Percentiles rank a stretch among this genome's conserved stretches.
Evolutionary conservation across 2,113 vertebrate genomes (phyloP).

Genomic region (Osmerus eperlanus): DNA sequence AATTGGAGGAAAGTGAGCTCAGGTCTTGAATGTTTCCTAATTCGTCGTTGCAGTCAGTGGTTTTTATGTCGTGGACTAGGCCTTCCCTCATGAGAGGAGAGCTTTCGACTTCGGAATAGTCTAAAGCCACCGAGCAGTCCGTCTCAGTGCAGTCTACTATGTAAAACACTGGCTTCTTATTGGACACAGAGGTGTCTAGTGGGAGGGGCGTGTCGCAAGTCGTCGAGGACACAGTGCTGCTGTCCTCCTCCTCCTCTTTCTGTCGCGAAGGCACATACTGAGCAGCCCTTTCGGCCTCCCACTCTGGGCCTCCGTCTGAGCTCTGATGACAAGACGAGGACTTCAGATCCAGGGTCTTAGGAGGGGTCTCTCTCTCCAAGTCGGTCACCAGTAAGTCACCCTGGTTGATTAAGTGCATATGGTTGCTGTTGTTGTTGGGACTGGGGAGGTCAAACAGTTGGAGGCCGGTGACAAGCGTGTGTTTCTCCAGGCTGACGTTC

Average conservation of each 20-base stretch:
- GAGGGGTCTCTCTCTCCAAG: slow-evolving; percentile 56
- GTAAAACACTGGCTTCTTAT: slow-evolving; percentile 68
- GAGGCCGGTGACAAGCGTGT: slow-evolving; percentile 77
- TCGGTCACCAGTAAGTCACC: slow-evolving; percentile 63
- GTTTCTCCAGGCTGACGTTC: slow-evolving; percentile 77
- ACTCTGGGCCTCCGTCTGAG: slow-evolving; percentile 44
- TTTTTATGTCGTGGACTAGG: slow-evolving; percentile 35
- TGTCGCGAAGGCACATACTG: slow-evolving; percentile 39
- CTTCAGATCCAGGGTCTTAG: slow-evolving; percentile 48
- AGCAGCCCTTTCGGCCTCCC: slow-evolving; percentile 32
- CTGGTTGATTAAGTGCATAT: slow-evolving; percentile 54
- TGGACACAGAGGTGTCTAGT: slow-evolving; percentile 70
- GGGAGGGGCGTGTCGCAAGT: slow-evolving; percentile 71
- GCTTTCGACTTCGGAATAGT: slow-evolving; percentile 81
- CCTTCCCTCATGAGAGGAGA: slow-evolving; percentile 52
- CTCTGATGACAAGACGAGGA: slow-evolving; percentile 27
- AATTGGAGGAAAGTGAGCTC: slow-evolving; percentile 67
- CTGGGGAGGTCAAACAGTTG: slow-evolving; percentile 70
- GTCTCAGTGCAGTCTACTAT: slow-evolving; percentile 80
- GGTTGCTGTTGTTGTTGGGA: slow-evolving; percentile 68
- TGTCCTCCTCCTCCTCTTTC: slow-evolving; percentile 53
- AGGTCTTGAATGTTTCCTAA: slow-evolving; percentile 47
- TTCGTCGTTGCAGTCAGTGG: slow-evolving; percentile 29
- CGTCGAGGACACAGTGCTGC: slow-evolving; percentile 68
- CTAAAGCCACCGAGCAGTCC: slow-evolving; percentile 84